Evolutionary conservation across 2,888 invertebrate species (phyloP).

Genomic region (Acrocyrtus sp.): DNA sequence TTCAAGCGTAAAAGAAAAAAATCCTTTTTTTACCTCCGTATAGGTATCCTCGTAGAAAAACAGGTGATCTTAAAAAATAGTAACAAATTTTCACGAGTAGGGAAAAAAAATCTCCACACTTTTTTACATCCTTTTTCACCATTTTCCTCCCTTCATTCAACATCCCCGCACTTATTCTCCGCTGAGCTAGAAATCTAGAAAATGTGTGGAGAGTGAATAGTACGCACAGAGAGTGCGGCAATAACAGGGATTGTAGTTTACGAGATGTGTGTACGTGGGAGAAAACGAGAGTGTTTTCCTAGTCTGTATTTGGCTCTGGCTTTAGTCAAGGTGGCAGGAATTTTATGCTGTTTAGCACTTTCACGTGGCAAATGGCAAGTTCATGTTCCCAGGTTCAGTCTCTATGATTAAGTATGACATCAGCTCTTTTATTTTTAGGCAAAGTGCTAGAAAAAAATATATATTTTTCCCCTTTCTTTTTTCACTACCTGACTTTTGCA

Average conservation of each 20-base stretch:
- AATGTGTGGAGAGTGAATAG: background rate
- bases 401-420: too few relatives aligned
- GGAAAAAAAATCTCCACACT: constrained; percentile 15
- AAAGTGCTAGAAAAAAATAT: too few relatives aligned
- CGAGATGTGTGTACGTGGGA: background rate
- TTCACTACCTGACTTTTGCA: too few relatives aligned
- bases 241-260: background rate
- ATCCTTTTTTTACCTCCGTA: constrained; percentile 17
- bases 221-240: background rate
- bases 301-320: background rate
- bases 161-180: too few relatives aligned
- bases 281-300: background rate
- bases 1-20: constrained; percentile 52
- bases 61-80: constrained; percentile 6
- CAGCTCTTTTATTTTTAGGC: too few relatives aligned
- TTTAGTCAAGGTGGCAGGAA: background rate
- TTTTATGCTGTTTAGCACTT: background rate
- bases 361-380: background rate
- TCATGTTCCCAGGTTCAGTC: too few relatives aligned
- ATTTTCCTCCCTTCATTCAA: background rate
- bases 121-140: constrained; percentile 4
- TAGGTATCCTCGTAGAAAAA: background rate
- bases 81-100: constrained; percentile 2
- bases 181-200: too few relatives aligned
- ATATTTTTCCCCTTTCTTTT: too few relatives aligned